Conservation (phyloP, 2,797 vertebrate species). For the Poeciliopsis presidionis region DNA sequence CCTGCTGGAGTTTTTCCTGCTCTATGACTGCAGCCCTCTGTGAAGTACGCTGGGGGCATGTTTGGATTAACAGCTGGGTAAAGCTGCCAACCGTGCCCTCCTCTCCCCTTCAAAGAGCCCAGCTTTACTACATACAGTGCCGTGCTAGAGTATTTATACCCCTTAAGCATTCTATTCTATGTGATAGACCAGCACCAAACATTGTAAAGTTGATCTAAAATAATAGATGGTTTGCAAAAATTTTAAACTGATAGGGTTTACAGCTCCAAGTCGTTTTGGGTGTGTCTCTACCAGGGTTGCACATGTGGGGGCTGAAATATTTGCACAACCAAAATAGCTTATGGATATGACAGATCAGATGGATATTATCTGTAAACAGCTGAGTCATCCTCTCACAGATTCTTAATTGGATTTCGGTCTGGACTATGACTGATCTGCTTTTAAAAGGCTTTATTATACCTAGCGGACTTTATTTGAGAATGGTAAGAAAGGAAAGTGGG, state of each 20-base stretch:
- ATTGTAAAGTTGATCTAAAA: not conserved
- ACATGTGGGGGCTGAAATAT: not conserved
- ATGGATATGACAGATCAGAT: not conserved
- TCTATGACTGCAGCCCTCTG: conserved; percentile 7
- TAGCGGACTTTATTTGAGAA: no score
- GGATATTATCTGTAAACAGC: not conserved
- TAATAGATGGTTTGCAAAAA: not conserved
- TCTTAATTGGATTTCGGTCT: not conserved
- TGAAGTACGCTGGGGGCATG: conserved; percentile 9
- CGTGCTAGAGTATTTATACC: not conserved
- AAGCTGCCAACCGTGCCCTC: conserved; percentile 14
- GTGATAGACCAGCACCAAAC: not conserved
- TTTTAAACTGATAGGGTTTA: not conserved
- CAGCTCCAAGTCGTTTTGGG: not conserved
- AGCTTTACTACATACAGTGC: conserved; percentile 10
- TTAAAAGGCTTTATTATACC: no score
- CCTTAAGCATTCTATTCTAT: not conserved
- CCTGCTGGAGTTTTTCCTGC: conserved; percentile 23
- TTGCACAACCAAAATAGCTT: not conserved
- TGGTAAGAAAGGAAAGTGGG: no score
- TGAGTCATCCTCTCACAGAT: not conserved
- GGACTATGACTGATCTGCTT: not conserved
- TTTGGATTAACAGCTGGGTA: conserved; percentile 26
- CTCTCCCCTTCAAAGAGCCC: conserved; percentile 1
- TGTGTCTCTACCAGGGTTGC: not conserved